These are phyloP conservation scores for Chelonoidis abingdonii DNA, from an alignment of 2,113 vertebrate species.

Conservation along the genomic window DNA sequence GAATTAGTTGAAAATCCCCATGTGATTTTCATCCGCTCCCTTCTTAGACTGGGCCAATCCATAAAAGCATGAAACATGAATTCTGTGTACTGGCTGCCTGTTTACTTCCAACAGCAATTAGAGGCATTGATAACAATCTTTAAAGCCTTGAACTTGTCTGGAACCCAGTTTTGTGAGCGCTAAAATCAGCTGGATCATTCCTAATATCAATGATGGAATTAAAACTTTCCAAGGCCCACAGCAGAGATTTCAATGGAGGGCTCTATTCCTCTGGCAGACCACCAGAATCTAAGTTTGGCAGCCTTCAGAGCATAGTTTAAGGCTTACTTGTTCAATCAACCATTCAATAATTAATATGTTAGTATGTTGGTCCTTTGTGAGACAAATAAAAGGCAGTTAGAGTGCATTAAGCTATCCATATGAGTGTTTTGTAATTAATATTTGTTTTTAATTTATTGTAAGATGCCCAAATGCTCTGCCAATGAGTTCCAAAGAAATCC, in stretches of 20 bases:
- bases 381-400: constrained; percentile 67
- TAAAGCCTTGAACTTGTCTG: neutral
- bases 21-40: neutral
- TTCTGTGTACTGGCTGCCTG: neutral
- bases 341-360: constrained; percentile 68
- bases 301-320: constrained; percentile 24
- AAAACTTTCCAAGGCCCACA: neutral
- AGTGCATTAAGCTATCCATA: constrained; percentile 42
- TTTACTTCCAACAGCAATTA: neutral
- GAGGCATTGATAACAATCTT: neutral
- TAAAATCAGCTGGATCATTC: neutral
- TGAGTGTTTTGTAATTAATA: constrained; percentile 67
- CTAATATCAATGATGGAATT: neutral
- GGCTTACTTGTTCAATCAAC: constrained; percentile 70
- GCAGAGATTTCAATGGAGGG: neutral
- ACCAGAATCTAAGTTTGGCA: constrained; percentile 64
- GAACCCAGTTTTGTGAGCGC: neutral
- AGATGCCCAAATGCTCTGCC: constrained; percentile 46
- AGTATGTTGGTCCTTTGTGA: constrained; percentile 62
- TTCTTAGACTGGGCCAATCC: neutral
- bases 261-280: constrained; percentile 44
- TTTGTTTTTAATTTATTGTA: constrained; percentile 71
- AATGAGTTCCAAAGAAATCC: constrained; percentile 37
- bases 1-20: neutral
- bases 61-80: neutral